phyloP scores from a whole-genome alignment of 2,888 invertebrate species.

The Tetragnatha montana region DNA sequence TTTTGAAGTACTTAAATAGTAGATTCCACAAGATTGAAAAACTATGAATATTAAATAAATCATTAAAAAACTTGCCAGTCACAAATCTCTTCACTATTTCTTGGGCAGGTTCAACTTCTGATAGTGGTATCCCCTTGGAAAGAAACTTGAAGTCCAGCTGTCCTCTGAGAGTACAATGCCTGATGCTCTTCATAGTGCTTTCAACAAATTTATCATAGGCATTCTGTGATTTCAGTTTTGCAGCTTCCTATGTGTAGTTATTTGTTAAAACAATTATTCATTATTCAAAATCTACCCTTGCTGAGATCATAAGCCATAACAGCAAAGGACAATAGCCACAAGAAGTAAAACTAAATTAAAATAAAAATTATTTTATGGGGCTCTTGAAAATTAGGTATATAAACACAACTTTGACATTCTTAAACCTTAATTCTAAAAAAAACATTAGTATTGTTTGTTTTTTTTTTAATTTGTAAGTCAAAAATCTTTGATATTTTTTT shows the following conservation, averaged over 20 bases:
- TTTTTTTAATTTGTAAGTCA: too few relatives aligned
- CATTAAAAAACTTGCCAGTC: constrained; percentile 80
- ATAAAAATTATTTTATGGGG: not conserved
- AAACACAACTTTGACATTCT: too few relatives aligned
- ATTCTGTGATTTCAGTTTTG: constrained; percentile 84
- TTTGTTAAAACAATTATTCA: not conserved
- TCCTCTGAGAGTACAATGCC: constrained; percentile 91
- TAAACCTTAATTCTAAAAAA: too few relatives aligned
- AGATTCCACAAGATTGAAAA: not conserved
- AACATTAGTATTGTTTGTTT: too few relatives aligned
- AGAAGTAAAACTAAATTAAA: not conserved
- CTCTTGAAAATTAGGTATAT: not conserved
- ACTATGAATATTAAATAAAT: constrained; percentile 51
- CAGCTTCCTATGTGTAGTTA: constrained; percentile 83
- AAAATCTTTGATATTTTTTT: too few relatives aligned
- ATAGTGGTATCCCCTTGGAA: constrained; percentile 86
- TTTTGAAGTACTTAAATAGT: not conserved
- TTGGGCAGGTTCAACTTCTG: constrained; percentile 93
- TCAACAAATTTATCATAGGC: constrained; percentile 91
- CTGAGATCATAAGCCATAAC: not conserved
- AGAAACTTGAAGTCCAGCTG: constrained; percentile 90
- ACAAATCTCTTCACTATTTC: constrained; percentile 97
- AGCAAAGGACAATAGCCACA: not conserved
- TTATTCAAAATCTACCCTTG: not conserved
- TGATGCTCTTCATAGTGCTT: constrained; percentile 89